These are phyloP conservation scores for Drosophila watanabei DNA, from an alignment of 1,140 invertebrate genomes.

Conservation along the genomic window DNA sequence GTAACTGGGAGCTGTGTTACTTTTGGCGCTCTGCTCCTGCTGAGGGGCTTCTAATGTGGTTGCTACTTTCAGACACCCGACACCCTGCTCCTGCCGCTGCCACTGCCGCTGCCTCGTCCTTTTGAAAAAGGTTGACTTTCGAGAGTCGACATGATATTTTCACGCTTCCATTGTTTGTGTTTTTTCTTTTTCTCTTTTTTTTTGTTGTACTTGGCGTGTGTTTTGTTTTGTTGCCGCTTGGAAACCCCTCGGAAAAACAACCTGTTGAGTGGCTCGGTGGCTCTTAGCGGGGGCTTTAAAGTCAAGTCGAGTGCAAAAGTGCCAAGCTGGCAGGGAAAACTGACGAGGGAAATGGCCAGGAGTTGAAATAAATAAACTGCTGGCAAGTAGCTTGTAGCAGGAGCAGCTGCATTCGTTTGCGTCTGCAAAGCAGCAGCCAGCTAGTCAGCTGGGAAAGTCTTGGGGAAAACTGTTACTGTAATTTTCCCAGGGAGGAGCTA, in stretches of 20 bases:
- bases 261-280: slow-evolving; percentile 57
- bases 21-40: slow-evolving; percentile 48
- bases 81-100: too few species aligned
- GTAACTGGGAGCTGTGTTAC: slow-evolving; percentile 25
- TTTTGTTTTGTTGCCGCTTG: slow-evolving; percentile 20
- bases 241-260: slow-evolving; percentile 43
- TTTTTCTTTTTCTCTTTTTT: too few species aligned
- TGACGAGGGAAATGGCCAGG: slow-evolving; percentile 7
- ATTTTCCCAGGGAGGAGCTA: slow-evolving; percentile 4
- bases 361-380: slow-evolving; percentile 19
- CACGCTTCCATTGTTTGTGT: slow-evolving; percentile 76
- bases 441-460: slow-evolving; percentile 12
- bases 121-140: slow-evolving; percentile 70
- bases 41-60: slow-evolving; percentile 69
- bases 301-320: slow-evolving; percentile 72
- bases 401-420: slow-evolving; percentile 41
- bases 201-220: too few species aligned
- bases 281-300: slow-evolving; percentile 58
- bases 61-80: slow-evolving; percentile 32
- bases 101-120: slow-evolving; percentile 2
- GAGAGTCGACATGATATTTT: slow-evolving; percentile 81
- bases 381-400: slow-evolving; percentile 20
- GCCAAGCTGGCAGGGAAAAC: slow-evolving; percentile 30
- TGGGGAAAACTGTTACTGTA: slow-evolving; percentile 11
- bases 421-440: slow-evolving; percentile 38